Evolutionary conservation across 1,140 invertebrate genomes (phyloP), one percentile per base, ranked within the genome.

Genomic region (Parasteatoda tepidariorum): DNA sequence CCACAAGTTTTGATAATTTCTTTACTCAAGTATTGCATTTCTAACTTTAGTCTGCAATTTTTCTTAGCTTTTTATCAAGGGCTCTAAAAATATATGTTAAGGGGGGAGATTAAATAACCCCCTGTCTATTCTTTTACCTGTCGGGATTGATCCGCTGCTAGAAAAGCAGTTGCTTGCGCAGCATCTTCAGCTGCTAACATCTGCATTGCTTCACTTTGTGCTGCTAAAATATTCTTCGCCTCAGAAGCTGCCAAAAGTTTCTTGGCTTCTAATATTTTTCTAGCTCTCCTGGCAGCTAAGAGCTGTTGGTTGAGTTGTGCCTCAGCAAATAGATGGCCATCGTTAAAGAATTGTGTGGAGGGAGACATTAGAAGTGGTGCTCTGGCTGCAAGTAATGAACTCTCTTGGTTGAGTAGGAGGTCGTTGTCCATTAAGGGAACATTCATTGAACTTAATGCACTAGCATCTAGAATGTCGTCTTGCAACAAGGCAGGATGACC

Each of bases 181-280:
- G 61, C 61, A 2, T 78, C 57, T 13, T 34, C 28, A 1, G 62
- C 62, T 2, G 62, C 62, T 13, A 64, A 67, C n/a, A 54, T n/a
- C 6, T 62, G 59, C 7, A 38, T 41, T 13, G 41, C 41, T 55
- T 78, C 75, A 9, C 75, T 66, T 34, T 70, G 64, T 2, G 66
- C 66, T 2, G 55, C 48, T 4, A 81, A 26, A 11, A 81, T 4
- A 18, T 48, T 55, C 3, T 34, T 68, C 28, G 81, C 81, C 34
- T 83, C 68, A 22, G 70, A 59, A 1, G 81, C 81, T 22, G 81
- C 81, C 0, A 83, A 38, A 1, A 83, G 54, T 34, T 83, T 81
- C 22, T 24, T 59, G n/a, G 54, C 66, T 31, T 70, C 79, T 24
- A 71, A 18, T 41, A 71, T 0, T n/a, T 54, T 71, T 71, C 68